phyloP scores from a whole-genome alignment of 2,888 invertebrate species.

The Drosophila tripunctata region DNA sequence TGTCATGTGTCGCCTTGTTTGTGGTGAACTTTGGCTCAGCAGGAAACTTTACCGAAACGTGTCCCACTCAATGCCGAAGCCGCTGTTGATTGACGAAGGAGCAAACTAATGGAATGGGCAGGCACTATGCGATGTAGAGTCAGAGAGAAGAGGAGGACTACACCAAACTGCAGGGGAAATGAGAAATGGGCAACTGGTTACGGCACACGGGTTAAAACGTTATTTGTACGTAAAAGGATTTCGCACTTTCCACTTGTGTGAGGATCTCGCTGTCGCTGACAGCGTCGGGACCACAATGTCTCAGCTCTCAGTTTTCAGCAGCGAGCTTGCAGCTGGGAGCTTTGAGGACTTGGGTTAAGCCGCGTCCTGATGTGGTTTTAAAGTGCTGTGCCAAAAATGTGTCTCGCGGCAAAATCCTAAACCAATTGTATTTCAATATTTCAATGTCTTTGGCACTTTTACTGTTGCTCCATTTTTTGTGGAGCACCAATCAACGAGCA shows the following conservation, averaged over 20 bases:
- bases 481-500: too few relatives aligned
- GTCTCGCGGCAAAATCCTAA: constrained; percentile 34
- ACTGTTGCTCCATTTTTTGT: constrained; percentile 66
- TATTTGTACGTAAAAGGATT: constrained; percentile 63
- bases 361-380: constrained; percentile 23
- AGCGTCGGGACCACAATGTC: constrained; percentile 62
- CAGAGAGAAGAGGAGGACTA: not conserved
- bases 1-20: constrained; percentile 76
- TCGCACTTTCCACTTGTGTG: constrained; percentile 41
- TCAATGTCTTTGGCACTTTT: constrained; percentile 67
- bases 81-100: constrained; percentile 68
- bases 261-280: constrained; percentile 43
- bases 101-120: constrained; percentile 14
- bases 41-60: constrained; percentile 68
- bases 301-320: constrained; percentile 9
- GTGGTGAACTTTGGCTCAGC: constrained; percentile 70
- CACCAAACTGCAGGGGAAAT: not conserved
- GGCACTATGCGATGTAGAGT: too few relatives aligned
- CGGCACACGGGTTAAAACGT: constrained; percentile 29
- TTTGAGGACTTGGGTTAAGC: constrained; percentile 2
- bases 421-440: constrained; percentile 80
- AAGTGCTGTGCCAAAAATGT: constrained; percentile 23
- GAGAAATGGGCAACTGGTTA: not conserved
- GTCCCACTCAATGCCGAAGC: constrained; percentile 69
- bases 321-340: not conserved